phyloP scores from a whole-genome alignment of 2,888 invertebrate genomes.

The Tachystola acroxantha region DNA sequence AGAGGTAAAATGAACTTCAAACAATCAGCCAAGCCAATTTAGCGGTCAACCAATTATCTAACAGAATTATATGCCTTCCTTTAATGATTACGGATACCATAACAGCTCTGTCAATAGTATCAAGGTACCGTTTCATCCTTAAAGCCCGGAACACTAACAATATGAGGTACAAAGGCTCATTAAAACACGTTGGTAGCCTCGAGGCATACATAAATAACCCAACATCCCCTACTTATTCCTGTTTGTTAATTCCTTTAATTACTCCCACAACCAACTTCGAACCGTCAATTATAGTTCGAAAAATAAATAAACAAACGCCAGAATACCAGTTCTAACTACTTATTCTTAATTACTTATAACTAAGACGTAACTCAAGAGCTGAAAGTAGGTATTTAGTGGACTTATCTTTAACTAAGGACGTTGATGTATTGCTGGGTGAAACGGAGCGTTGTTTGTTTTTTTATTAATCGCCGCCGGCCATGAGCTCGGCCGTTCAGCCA shows the following conservation, averaged over 20 bases:
- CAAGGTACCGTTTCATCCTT: neutral
- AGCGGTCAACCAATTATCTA: too few relatives aligned
- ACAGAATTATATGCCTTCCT: neutral
- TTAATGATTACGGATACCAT: neutral
- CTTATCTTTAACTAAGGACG: slow-evolving; percentile 53
- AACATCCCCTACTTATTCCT: slow-evolving; percentile 39
- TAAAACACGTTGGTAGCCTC: slow-evolving; percentile 27
- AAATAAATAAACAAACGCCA: slow-evolving; percentile 50
- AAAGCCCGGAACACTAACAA: slow-evolving; percentile 1
- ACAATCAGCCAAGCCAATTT: too few relatives aligned
- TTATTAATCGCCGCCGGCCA: slow-evolving; percentile 21
- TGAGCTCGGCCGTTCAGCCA: slow-evolving; percentile 42
- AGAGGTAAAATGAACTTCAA: too few relatives aligned
- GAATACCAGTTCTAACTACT: slow-evolving; percentile 52
- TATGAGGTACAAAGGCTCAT: slow-evolving; percentile 30
- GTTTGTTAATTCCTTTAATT: slow-evolving; percentile 68
- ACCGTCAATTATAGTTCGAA: slow-evolving; percentile 64
- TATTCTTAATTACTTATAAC: slow-evolving; percentile 73
- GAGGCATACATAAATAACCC: slow-evolving; percentile 48
- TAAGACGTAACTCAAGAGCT: slow-evolving; percentile 69
- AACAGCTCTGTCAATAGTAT: too few relatives aligned
- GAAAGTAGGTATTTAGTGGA: slow-evolving; percentile 65
- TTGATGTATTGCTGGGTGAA: slow-evolving; percentile 62
- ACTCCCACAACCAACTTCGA: slow-evolving; percentile 40
- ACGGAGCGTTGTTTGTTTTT: slow-evolving; percentile 41